Evolutionary conservation across 1,140 invertebrate species (phyloP), one percentile per base, ranked within the genome.

Genomic region (Probaryconus sp.): DNA sequence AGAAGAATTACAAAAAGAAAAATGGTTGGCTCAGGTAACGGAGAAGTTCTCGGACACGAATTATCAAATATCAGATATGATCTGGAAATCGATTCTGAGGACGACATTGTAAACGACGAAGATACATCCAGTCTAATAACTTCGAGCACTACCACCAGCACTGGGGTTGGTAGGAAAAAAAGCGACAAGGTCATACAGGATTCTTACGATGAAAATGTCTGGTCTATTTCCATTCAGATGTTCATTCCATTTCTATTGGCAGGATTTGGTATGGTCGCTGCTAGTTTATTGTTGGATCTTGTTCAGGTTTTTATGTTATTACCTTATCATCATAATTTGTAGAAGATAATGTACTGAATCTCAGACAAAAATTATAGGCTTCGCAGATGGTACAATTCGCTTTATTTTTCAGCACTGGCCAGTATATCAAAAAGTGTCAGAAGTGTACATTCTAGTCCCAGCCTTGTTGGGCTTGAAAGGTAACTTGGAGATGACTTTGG

Each of bases 401-500:
- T n/a, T n/a, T n/a, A n/a, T n/a, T n/a, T 89, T 89, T 43, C 61
- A 93, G 92, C 92, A 97, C 83, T 98, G 96, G 95, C 84, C 89
- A 43, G 96, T 98, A 4, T 98, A 95, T 87, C 86, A 90, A 73
- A 86, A 93, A 77, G 92, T 98, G 9, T 93, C 93, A 3, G 96
- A 98, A 89, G 91, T 98, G 9, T 96, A 97, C 76, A 97, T 98
- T 71, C 87, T 99, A 56, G 96, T 99, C 11, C 97, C 97, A 37
- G 95, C 97, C 4, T 88, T 99, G n/a, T 88, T 99, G 26, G 97
- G 97, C 1, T 88, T 99, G 3, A 99, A 99, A 88, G 97, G 97
- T 13, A 98, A 99, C 87, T 88, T 99, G 63, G 97, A 99, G 89
- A 99, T 99, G 97, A 99, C 97, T 1, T 89, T 99, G 51, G 97